Conservation (phyloP, 2,797 vertebrate genomes). For the Neopelma chrysocephalum region DNA sequence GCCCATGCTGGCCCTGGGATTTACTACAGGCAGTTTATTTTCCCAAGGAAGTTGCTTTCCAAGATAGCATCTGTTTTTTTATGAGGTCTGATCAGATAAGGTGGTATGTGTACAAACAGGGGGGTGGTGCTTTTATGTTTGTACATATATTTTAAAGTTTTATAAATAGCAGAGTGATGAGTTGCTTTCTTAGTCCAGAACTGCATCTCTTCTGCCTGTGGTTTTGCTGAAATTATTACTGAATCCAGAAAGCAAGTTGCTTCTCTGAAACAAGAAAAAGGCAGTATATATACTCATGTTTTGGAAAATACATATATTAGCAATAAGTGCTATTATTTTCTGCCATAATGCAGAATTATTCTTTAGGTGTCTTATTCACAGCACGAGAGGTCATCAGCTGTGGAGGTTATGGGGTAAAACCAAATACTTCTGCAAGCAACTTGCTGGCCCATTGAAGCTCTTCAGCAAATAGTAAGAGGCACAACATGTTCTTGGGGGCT, state of each 20-base stretch:
- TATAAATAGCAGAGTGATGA: not conserved
- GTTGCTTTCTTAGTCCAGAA: not conserved
- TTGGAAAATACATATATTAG: not conserved
- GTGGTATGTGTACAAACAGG: slow-evolving; percentile 1
- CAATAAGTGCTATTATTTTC: not conserved
- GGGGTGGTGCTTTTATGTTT: not conserved
- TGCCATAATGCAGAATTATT: not conserved
- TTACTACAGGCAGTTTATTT: slow-evolving; percentile 32
- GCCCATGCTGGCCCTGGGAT: not conserved
- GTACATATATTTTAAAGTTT: slow-evolving; percentile 22
- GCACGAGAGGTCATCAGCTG: accelerated
- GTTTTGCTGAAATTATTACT: slow-evolving; percentile 4
- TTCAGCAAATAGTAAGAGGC: not conserved
- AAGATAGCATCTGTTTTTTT: slow-evolving; percentile 44
- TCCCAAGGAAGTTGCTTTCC: slow-evolving; percentile 29
- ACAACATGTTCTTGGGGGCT: not conserved
- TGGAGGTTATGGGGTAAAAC: not conserved
- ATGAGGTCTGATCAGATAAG: slow-evolving; percentile 57
- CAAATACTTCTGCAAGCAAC: not conserved
- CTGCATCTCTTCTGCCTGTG: not conserved
- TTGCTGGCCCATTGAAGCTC: not conserved
- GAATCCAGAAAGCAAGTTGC: not conserved
- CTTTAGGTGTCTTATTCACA: not conserved
- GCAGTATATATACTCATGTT: not conserved
- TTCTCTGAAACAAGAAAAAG: not conserved